Conservation (phyloP, 2,888 invertebrate genomes). For the Nomada ferruginata region DNA sequence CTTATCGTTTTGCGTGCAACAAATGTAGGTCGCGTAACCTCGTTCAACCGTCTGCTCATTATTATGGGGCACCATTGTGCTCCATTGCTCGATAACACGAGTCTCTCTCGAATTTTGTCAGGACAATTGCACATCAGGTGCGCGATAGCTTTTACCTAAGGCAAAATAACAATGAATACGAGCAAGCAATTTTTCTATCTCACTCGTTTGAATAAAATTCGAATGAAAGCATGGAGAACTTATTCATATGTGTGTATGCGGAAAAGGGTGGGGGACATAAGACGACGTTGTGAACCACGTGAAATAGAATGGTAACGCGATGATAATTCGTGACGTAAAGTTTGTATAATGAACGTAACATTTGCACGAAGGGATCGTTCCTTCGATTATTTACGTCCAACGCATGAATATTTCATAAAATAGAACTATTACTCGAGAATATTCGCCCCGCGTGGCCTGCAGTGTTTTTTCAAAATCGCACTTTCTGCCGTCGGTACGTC, state of each 20-base stretch:
- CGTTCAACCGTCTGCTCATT: conserved; percentile 24
- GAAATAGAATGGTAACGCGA: conserved; percentile 51
- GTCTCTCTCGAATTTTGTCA: background rate
- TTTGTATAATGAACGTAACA: conserved; percentile 42
- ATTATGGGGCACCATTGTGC: conserved; percentile 44
- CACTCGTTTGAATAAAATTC: no score
- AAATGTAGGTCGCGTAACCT: conserved; percentile 42
- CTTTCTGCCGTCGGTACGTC: background rate
- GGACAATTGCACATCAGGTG: conserved; percentile 29
- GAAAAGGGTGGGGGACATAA: no score
- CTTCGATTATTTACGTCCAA: conserved; percentile 33
- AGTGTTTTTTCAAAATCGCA: background rate
- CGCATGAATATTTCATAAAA: conserved; percentile 52
- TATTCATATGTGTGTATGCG: no score
- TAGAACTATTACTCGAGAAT: background rate
- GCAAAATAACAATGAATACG: background rate
- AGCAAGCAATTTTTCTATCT: background rate
- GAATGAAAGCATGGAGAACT: background rate
- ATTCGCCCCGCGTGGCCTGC: background rate
- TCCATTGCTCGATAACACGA: conserved; percentile 5
- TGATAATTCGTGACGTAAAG: conserved; percentile 51
- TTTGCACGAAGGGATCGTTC: conserved; percentile 18
- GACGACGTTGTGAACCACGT: background rate
- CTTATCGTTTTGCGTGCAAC: conserved; percentile 39
- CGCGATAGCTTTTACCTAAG: background rate